A percentile compares a stretch with the other conserved stretches of the same genome.
Evolutionary conservation across 2,888 invertebrate genomes (phyloP).

Genomic region (Liodrosophila aerea): DNA sequence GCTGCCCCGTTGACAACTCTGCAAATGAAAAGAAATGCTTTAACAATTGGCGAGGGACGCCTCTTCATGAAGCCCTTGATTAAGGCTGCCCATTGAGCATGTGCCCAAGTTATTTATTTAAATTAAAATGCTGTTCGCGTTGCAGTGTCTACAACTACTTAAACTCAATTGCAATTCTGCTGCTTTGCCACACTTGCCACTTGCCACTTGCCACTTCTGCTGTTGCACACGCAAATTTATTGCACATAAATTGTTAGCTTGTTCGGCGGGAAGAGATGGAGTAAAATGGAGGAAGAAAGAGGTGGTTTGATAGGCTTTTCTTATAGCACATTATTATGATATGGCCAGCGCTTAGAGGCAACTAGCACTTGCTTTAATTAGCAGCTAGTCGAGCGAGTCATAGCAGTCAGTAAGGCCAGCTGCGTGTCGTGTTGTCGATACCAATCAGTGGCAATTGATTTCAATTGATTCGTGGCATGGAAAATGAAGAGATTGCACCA

Average conservation of each 20-base stretch:
- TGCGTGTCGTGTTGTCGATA: slow-evolving; percentile 47
- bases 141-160: slow-evolving; percentile 12
- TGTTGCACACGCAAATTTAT: slow-evolving; percentile 63
- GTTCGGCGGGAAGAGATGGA: slow-evolving; percentile 28
- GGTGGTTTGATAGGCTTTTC: slow-evolving; percentile 8
- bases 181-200: slow-evolving; percentile 14
- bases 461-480: slow-evolving; percentile 58
- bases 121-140: slow-evolving; percentile 69
- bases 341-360: slow-evolving; percentile 51
- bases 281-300: not conserved
- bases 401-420: slow-evolving; percentile 27
- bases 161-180: slow-evolving; percentile 30
- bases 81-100: slow-evolving; percentile 2
- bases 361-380: slow-evolving; percentile 69
- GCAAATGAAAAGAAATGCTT: slow-evolving; percentile 46
- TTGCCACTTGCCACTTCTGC: not conserved
- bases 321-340: slow-evolving; percentile 35
- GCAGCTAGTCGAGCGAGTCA: slow-evolving; percentile 24
- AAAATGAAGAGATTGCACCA: slow-evolving; percentile 32
- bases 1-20: slow-evolving; percentile 27
- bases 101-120: slow-evolving; percentile 60
- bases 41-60: slow-evolving; percentile 33
- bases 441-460: slow-evolving; percentile 69
- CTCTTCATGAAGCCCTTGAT: slow-evolving; percentile 19
- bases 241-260: slow-evolving; percentile 69